Evolutionary conservation across 2,797 vertebrate genomes (phyloP), one percentile per base, ranked within the genome.

Genomic region (Sebastes hubbsi): DNA sequence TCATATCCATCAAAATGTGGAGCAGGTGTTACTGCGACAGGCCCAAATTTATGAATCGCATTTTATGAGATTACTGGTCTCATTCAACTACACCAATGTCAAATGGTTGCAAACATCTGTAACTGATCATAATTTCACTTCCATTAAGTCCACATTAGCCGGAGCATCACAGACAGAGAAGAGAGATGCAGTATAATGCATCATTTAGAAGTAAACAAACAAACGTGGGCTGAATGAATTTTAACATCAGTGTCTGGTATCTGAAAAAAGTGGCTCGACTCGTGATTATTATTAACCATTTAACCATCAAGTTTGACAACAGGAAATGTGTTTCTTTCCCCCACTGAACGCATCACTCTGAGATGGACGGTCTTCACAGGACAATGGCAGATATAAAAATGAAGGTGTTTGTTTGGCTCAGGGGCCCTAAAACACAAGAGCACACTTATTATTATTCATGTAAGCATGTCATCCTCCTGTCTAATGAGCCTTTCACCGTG

Each of bases 401-500:
- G 16, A 87, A 80, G 52, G 71, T 72, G 84, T 87, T 84, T 87
- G 64, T 77, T 85, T 68, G 70, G 75, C 87, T 90, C 79, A 71
- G 70, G 85, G 87, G 82, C 78, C 75, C 82, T 65, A 87, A 93
- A 91, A 90, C 87, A 93, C 88, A 88, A 82, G 46, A 83, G 88
- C 84, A 73, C 80, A 89, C 82, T 92, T 94, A 83, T 89, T 90
- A 92, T 93, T 93, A 94, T 95, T 95, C 94, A 89, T 94, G 87
- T 90, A 93, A 94, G 90, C 90, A 88, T 92, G 94, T 93, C 92
- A 89, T 94, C 90, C 89, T 89, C 76, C 76, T 88, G 82, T 94
- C 89, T 95, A 95, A 96, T 94, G 93, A 95, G 93, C 91, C 91
- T 86, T 90, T 91, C 91, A 92, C 89, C 85, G 69, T 71, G 64